phyloP scores from a whole-genome alignment of 2,888 invertebrate genomes.

The Acronicta aceris region DNA sequence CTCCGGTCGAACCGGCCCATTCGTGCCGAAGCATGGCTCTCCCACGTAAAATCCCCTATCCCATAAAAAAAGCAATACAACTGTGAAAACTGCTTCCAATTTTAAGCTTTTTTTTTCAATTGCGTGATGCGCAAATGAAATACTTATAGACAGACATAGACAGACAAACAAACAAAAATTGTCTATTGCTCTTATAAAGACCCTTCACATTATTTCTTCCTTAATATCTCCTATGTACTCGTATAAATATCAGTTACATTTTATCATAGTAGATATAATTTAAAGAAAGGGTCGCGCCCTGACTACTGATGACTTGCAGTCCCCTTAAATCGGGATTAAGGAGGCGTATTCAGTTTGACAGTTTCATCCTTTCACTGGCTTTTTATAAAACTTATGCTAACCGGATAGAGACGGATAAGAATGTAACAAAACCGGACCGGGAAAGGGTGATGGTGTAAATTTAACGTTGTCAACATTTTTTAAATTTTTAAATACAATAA shows the following conservation, averaged over 20 bases:
- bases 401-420: conserved; percentile 46
- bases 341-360: conserved; percentile 53
- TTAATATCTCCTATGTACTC: background rate
- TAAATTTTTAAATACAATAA: too few species aligned
- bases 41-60: too few species aligned
- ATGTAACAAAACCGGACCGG: conserved; percentile 12
- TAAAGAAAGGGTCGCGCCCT: conserved; percentile 38
- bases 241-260: conserved; percentile 37
- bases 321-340: conserved; percentile 55
- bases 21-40: too few species aligned
- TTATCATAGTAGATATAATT: conserved; percentile 48
- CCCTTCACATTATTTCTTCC: too few species aligned
- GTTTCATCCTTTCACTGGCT: conserved; percentile 59
- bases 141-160: too few species aligned
- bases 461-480: background rate
- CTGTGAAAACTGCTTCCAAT: too few species aligned
- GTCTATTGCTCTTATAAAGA: too few species aligned
- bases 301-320: conserved; percentile 55
- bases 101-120: too few species aligned
- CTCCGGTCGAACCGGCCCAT: too few species aligned
- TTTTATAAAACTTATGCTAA: conserved; percentile 56
- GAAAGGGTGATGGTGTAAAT: background rate
- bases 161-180: too few species aligned
- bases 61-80: too few species aligned
- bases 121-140: too few species aligned